A percentile compares a stretch with the other conserved stretches of the same genome.
phyloP scores from a whole-genome alignment of 2,113 vertebrate genomes.

The Takifugu flavidus region DNA sequence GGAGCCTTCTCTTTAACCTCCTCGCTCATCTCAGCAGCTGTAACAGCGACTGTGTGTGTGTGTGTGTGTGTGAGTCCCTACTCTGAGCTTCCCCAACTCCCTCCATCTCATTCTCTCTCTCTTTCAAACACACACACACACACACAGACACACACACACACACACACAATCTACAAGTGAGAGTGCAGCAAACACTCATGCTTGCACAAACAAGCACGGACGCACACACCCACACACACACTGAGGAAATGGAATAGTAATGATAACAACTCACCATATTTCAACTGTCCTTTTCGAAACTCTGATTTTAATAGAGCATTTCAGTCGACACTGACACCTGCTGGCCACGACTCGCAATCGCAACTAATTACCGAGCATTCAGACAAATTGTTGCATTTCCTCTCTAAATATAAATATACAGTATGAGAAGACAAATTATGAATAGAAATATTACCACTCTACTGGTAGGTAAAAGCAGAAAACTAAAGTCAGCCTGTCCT shows the following conservation, averaged over 20 bases:
- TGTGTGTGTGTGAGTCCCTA: slow-evolving; percentile 24
- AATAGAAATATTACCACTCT: too few species aligned
- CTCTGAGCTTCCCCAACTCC: neutral
- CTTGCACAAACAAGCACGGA: neutral
- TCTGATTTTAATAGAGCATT: neutral
- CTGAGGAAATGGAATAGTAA: too few species aligned
- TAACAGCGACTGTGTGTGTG: slow-evolving; percentile 16
- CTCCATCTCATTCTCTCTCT: neutral
- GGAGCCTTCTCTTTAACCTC: slow-evolving; percentile 68
- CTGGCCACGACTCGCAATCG: slow-evolving; percentile 24
- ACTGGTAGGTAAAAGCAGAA: neutral
- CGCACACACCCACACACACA: too few species aligned
- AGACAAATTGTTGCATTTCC: too few species aligned
- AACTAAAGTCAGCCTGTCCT: neutral
- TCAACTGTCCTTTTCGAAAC: neutral
- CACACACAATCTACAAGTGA: slow-evolving; percentile 49
- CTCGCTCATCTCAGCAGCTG: slow-evolving; percentile 50
- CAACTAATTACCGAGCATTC: neutral
- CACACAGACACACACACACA: neutral
- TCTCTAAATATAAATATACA: too few species aligned
- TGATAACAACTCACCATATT: neutral
- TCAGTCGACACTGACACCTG: slow-evolving; percentile 40
- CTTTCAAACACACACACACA: neutral
- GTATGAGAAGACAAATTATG: too few species aligned
- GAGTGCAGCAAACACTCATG: slow-evolving; percentile 51